phyloP scores from a whole-genome alignment of 2,797 vertebrate genomes.

The Chaetophractus vellerosus region DNA sequence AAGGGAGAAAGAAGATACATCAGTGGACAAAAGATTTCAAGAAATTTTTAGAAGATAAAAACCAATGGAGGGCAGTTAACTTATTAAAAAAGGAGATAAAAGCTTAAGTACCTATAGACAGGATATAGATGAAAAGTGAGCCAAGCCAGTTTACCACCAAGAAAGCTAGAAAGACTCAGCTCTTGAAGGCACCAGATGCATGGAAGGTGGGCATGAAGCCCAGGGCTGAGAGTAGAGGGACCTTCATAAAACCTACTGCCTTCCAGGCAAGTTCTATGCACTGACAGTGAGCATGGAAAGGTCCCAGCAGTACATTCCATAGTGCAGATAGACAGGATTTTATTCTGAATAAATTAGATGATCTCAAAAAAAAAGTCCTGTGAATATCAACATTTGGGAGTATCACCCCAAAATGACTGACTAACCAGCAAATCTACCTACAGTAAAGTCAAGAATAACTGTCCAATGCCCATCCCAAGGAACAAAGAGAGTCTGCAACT shows the following conservation, averaged over 20 bases:
- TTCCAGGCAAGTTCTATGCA: neutral
- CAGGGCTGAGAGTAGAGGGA: fast-evolving
- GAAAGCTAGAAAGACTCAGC: neutral
- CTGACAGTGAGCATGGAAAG: neutral
- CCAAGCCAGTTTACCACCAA: no score
- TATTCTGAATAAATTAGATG: neutral
- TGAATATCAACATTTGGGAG: neutral
- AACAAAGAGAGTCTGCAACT: no score
- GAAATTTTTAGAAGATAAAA: neutral
- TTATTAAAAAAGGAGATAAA: neutral
- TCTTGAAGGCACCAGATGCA: no score
- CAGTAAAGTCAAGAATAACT: neutral
- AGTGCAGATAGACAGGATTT: fast-evolving
- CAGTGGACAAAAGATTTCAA: neutral
- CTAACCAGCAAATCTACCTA: neutral
- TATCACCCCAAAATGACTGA: neutral
- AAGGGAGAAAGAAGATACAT: neutral
- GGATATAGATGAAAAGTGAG: neutral
- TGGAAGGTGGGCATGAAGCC: fast-evolving
- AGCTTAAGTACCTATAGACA: neutral
- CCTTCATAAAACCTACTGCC: neutral
- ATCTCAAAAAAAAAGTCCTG: neutral
- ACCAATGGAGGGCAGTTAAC: neutral
- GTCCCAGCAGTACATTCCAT: no score
- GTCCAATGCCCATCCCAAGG: neutral